These are phyloP conservation scores for Tetrax tetrax DNA, from an alignment of 2,113 vertebrate species.

Conservation along the genomic window DNA sequence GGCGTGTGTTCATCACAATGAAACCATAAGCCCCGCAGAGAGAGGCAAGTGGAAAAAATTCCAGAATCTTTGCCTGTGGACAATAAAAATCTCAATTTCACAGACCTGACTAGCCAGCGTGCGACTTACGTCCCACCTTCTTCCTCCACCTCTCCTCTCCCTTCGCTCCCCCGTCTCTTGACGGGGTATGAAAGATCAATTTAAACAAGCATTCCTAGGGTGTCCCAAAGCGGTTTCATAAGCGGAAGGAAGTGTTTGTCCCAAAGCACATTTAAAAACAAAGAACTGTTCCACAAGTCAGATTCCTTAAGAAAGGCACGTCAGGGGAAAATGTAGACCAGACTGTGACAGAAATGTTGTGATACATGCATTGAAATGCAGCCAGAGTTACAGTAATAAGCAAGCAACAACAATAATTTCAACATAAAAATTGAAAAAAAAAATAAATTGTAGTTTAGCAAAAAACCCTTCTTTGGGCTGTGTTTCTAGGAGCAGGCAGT, in stretches of 20 bases:
- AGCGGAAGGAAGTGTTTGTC: slow-evolving; percentile 16
- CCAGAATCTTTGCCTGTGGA: neutral
- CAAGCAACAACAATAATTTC: neutral
- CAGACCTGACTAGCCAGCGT: neutral
- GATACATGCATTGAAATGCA: neutral
- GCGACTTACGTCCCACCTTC: neutral
- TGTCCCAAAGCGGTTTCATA: neutral
- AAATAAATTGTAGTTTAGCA: neutral
- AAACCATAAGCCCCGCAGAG: neutral
- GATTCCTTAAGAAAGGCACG: neutral
- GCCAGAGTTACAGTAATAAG: neutral
- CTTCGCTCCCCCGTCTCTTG: neutral
- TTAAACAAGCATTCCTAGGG: neutral
- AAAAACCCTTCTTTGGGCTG: neutral
- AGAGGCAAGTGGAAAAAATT: neutral
- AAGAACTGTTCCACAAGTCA: neutral
- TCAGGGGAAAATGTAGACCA: neutral
- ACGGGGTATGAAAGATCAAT: neutral
- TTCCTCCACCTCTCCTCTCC: neutral
- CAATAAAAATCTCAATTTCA: neutral
- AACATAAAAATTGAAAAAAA: neutral
- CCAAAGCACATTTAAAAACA: slow-evolving; percentile 17
- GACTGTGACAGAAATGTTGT: neutral
- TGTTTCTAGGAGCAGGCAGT: neutral
- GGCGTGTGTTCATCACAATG: neutral